Percentiles rank a stretch among this genome's conserved stretches.
phyloP scores from a whole-genome alignment of 2,797 vertebrate species.

The Okamejei kenojei region DNA sequence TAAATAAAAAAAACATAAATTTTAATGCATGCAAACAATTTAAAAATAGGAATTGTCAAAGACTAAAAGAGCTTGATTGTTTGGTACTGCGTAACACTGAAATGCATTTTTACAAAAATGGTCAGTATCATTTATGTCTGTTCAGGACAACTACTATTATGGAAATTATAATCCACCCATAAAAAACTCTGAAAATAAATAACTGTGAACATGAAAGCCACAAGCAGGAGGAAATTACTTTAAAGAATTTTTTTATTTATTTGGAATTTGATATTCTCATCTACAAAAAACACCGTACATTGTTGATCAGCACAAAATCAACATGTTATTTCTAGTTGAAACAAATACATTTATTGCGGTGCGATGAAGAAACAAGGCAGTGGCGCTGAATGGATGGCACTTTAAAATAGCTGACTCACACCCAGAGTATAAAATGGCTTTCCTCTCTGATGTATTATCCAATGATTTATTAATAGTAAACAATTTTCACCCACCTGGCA shows the following conservation, averaged over 20 bases:
- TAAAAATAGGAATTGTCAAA: neutral
- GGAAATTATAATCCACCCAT: neutral
- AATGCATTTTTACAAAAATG: neutral
- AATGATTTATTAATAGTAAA: neutral
- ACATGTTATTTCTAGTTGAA: neutral
- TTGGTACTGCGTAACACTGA: neutral
- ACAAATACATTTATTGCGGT: no score
- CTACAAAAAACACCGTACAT: neutral
- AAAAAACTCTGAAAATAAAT: neutral
- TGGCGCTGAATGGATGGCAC: neutral
- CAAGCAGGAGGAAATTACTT: neutral
- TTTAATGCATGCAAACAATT: neutral
- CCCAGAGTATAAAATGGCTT: neutral
- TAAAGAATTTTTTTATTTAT: neutral
- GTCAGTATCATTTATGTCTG: neutral
- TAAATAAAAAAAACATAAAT: neutral
- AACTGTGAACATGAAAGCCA: neutral
- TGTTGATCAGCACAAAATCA: neutral
- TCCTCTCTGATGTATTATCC: neutral
- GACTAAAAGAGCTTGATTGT: no score
- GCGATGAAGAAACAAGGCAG: neutral
- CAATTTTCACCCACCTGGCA: conserved; percentile 68
- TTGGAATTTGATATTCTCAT: neutral
- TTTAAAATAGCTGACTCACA: neutral
- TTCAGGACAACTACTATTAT: neutral